Evolutionary conservation across 2,888 invertebrate genomes (phyloP), one percentile per base, ranked within the genome.

Genomic region (Phragmatobia fuliginosa): DNA sequence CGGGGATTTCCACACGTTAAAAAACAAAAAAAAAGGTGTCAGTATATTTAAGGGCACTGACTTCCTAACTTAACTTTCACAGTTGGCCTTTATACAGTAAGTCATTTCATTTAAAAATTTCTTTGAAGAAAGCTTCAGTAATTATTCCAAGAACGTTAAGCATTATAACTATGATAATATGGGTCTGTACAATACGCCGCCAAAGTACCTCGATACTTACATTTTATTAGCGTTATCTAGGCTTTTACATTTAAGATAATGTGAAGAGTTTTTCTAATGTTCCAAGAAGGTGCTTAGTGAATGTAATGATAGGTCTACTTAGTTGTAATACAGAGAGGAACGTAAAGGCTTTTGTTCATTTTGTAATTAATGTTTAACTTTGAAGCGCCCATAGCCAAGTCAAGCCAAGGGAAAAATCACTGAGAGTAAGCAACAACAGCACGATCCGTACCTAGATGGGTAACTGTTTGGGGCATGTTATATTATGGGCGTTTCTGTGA

Each of bases 121-220:
- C 59, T 75, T 60, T 56, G 68, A 56, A 62, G 72, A 68, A 68
- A 72, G 62, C 58, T 71, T 38, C 11, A 38, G 72, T 66, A 59
- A 75, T 74, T 74, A 75, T 32, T 45, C 6, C 28, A 10, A 38
- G n/a, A 66, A 72, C 72, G 75, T 75, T 75, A 66, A 75, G 68
- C 36, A 72, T 52, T 75, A 38, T 62, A 5, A 25, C 49, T 45
- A 61, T 31, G 32, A 62, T 32, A 36, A 64, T 75, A 72, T 18
- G 66, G 11, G 59, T 74, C 25, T 38, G 25, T 38, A 38, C 38
- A 36, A 18, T 38, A 62, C 33, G 25, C 25, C 25, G 33, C 36
- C 36, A 16, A 36, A 62, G 62, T 62, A 38, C 38, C 33, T 33
- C 33, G n/a, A 33, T 60, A 33, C 59, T 32, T 32, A 21, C 31